Evolutionary conservation across 2,888 invertebrate genomes (phyloP).

Genomic region (Andricus quercusramuli): DNA sequence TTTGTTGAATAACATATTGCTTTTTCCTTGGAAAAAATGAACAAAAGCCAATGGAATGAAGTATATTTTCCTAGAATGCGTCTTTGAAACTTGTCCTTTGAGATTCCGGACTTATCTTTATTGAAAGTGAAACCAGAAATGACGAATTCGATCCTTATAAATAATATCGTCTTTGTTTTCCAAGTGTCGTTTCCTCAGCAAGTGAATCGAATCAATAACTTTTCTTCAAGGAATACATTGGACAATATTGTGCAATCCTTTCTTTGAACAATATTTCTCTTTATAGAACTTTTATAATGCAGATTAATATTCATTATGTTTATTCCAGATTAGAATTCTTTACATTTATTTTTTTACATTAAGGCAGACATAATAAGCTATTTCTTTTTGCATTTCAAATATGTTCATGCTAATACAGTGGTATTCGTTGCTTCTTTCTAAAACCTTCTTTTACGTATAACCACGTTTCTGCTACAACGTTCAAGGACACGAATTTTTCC

Average conservation of each 20-base stretch:
- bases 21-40: not conserved
- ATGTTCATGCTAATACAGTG: not conserved
- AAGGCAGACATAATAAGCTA: not conserved
- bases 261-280: no score
- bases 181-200: not conserved
- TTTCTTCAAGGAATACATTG: not conserved
- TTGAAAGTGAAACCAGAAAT: not conserved
- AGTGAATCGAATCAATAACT: not conserved
- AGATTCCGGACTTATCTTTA: not conserved
- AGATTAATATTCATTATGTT: no score
- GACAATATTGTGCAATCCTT: no score
- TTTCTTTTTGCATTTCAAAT: not conserved
- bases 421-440: not conserved
- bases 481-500: not conserved
- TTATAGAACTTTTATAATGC: no score
- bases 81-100: not conserved
- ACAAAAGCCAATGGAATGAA: not conserved
- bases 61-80: not conserved
- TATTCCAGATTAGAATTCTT: no score
- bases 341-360: no score
- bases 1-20: not conserved
- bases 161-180: not conserved
- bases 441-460: not conserved
- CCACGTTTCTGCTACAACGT: not conserved
- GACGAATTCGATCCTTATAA: not conserved